phyloP scores from a whole-genome alignment of 2,113 vertebrate species.

The Tachysurus fulvidraco region DNA sequence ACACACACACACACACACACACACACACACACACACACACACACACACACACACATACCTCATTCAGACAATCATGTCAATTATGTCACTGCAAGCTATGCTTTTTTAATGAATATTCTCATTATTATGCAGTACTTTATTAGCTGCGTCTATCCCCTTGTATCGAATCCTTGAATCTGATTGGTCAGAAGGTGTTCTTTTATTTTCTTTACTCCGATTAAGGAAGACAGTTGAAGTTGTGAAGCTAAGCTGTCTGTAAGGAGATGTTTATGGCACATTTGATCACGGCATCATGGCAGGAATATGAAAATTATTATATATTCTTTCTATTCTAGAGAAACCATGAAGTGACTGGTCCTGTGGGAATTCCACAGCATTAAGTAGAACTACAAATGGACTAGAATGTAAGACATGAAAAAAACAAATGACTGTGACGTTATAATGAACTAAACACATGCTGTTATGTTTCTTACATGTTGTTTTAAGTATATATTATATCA shows the following conservation, averaged over 20 bases:
- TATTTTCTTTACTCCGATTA: not conserved
- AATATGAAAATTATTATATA: no score
- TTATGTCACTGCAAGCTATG: not conserved
- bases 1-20: not conserved
- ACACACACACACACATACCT: not conserved
- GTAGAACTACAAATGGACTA: no score
- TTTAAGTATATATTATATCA: not conserved
- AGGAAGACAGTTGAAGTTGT: no score
- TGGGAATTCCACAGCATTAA: no score
- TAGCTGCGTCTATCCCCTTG: not conserved
- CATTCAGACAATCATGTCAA: not conserved
- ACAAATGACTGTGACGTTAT: no score
- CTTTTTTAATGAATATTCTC: conserved; percentile 34
- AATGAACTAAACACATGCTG: no score
- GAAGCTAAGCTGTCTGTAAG: no score
- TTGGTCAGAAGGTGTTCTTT: not conserved
- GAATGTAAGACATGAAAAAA: no score
- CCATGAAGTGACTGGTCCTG: no score
- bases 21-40: conserved; percentile 9
- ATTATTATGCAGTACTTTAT: not conserved
- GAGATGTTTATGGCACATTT: no score
- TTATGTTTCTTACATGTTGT: not conserved
- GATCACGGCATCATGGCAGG: no score
- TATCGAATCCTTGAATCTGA: not conserved
- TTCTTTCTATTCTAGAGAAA: no score